Conservation (phyloP, 1,140 invertebrate species). For the Megalonaias nervosa region DNA sequence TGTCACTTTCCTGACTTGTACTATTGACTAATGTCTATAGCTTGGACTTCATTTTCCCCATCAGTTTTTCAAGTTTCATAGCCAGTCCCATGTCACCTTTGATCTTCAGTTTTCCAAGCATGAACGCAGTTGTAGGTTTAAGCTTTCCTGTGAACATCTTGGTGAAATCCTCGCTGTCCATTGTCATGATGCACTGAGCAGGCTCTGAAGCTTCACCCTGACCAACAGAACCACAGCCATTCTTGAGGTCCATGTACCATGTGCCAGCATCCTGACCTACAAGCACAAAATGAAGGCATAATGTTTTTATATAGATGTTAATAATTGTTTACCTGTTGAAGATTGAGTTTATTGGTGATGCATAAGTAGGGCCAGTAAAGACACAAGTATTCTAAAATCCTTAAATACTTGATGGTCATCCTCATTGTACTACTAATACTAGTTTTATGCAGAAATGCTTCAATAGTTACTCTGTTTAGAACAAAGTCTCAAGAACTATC, state of each 20-base stretch:
- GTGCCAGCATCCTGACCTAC: slow-evolving; percentile 83
- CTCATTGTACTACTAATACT: too few relatives aligned
- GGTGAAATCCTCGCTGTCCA: slow-evolving; percentile 79
- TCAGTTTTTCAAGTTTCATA: slow-evolving; percentile 96
- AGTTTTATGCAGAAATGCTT: not conserved
- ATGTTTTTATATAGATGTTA: not conserved
- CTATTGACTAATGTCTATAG: slow-evolving; percentile 35
- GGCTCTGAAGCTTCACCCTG: slow-evolving; percentile 78
- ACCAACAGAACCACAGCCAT: slow-evolving; percentile 84
- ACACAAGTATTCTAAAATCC: not conserved
- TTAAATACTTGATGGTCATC: not conserved
- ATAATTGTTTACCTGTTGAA: not conserved
- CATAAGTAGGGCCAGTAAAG: too few relatives aligned
- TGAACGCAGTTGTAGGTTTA: slow-evolving; percentile 93
- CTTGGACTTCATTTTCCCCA: slow-evolving; percentile 88
- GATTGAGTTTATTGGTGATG: not conserved
- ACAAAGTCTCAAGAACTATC: too few relatives aligned
- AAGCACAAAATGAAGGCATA: slow-evolving; percentile 6
- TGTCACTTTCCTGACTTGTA: too few relatives aligned
- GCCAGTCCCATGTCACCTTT: slow-evolving; percentile 93
- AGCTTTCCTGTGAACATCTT: slow-evolving; percentile 82
- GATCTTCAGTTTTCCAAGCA: slow-evolving; percentile 97
- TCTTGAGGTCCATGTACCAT: slow-evolving; percentile 94
- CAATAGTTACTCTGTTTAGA: too few relatives aligned
- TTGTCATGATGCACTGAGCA: slow-evolving; percentile 88